Base-by-base conservation (phyloP, 1,140 invertebrate genomes). In the Heliconius hewitsoni region DNA sequence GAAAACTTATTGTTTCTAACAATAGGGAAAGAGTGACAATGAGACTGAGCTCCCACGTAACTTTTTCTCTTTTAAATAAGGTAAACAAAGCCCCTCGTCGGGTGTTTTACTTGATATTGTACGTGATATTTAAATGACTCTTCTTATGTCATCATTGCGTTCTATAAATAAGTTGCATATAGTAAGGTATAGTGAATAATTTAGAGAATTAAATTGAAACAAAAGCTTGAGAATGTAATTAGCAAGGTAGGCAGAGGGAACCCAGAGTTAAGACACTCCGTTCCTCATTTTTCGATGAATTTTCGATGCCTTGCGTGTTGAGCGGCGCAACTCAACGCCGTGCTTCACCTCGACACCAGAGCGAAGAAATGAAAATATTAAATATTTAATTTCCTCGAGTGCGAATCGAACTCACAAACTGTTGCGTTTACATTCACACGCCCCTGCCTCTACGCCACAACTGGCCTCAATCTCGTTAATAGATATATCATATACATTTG, bases 1-100 rank as follows among this genome's bases (percentile, higher is more conserved):
- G 89, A 90, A 89, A 91, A 90, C 83, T 80, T 85, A 85, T 88
- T 85, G 82, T 85, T 84, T 57, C 79, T 71, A 76, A 86, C 83
- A 84, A 87, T 83, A 73, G 55, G 37, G 73, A 77, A 84, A 83
- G 80, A 80, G 70, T 80, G 37, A 80, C 81, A 82, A 82, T 81
- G 80, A 71, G 60, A 78, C 70, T 73, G n/a, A 18, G 66, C 39
- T 78, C 80, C 30, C 80, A 76, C 76, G 76, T 74, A 57, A 50
- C n/a, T 81, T 81, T 81, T 81, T 84, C 77, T 76, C 79, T 74
- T 46, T 46, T 77, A 74, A 77, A 81, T 77, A 71, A 80, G 66
- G 76, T 72, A 46, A 76, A 76, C 74, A 42, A 52, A 66, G 71
- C 19, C 70, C 18, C 50, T 76, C 52, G 57, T 76, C 52, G 50